phyloP scores from a whole-genome alignment of 2,888 invertebrate species.

The Athalia rosae region DNA sequence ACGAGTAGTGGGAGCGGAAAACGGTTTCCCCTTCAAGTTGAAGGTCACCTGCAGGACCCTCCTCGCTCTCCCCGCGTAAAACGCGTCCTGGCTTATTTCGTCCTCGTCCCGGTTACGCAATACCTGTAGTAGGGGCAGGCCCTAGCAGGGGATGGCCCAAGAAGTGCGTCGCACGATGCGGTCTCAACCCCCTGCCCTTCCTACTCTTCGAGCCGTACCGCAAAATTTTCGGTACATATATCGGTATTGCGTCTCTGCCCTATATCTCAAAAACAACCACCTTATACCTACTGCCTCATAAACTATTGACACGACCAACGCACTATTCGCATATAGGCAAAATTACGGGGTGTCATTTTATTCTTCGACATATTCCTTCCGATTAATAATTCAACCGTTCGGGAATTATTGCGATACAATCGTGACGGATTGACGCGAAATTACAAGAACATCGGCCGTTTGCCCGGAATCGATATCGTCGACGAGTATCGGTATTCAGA shows the following conservation, averaged over 20 bases:
- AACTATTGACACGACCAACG: no score
- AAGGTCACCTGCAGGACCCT: constrained; percentile 30
- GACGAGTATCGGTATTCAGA: no score
- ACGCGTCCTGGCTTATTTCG: constrained; percentile 2
- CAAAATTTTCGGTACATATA: constrained; percentile 4
- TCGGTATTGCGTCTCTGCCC: neutral
- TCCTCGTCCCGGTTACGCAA: constrained; percentile 29
- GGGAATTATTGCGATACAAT: no score
- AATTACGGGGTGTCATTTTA: no score
- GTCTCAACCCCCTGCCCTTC: neutral
- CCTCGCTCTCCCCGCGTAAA: neutral
- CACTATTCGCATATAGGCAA: no score
- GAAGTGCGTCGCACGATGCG: constrained; percentile 34
- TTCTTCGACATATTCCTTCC: no score
- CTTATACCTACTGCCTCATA: neutral
- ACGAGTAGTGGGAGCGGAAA: constrained; percentile 17
- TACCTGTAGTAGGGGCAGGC: neutral
- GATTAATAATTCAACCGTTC: no score
- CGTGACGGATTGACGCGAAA: no score
- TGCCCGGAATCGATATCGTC: no score
- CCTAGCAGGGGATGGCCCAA: constrained; percentile 7
- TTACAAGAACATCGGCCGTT: no score
- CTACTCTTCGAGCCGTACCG: constrained; percentile 16
- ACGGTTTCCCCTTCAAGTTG: constrained; percentile 45
- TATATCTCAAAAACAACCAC: neutral